Evolutionary conservation across 2,113 vertebrate genomes (phyloP), one percentile per base, ranked within the genome.

Genomic region (Carettochelys insculpta): DNA sequence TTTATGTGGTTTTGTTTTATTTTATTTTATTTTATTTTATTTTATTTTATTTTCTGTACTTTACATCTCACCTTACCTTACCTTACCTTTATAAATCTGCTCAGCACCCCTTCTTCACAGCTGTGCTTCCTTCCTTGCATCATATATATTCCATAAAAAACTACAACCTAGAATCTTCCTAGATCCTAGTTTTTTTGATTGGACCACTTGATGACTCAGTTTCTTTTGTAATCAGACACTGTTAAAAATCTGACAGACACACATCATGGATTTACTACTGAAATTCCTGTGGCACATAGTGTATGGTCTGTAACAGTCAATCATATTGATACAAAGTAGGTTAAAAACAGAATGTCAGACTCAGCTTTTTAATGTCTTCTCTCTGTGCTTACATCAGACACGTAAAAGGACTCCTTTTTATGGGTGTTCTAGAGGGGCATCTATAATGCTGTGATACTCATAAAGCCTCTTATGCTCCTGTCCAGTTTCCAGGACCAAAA

Each of bases 191-290:
- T 71, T 89, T n/a, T 94, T 83, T 3, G 2, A 50, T 86, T n/a
- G 81, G 82, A 75, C 38, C 48, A n/a, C 19, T 52, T n/a, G 34
- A 51, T 51, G 31, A 34, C 31, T n/a, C 34, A n/a, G 54, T 11
- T 25, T 78, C 48, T 92, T 84, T 71, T 89, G 77, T 9, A 87
- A 56, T 71, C 61, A 91, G 93, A 93, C 25, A 95, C 93, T 65
- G 11, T 65, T 65, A 34, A 77, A 91, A 94, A 92, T 83, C 84
- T 54, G 24, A 54, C 54, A 11, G 54, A 56, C 5, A 56, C 11
- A 25, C 2, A 13, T 56, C 11, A 29, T 29, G 25, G 54, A 56
- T 56, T 56, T 56, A 56, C 54, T 27, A 56, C 25, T 56, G 54
- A 56, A 56, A 56, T 56, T 56, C 54, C 54, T 77, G 5, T 31